phyloP scores from a whole-genome alignment of 2,888 invertebrate species.

The Eurytoma adleriae region DNA sequence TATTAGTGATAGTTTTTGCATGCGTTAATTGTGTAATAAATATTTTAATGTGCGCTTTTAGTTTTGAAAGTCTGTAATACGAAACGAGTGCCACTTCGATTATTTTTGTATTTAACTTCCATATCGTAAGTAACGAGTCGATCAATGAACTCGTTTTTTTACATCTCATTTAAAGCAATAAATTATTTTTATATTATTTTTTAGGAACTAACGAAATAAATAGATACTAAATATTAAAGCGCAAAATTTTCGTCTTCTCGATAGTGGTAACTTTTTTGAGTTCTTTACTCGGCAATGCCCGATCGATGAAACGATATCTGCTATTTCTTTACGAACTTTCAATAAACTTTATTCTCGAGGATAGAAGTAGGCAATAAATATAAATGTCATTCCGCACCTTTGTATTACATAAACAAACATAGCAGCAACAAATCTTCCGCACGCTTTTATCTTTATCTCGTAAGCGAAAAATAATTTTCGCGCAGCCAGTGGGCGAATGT shows the following conservation, averaged over 20 bases:
- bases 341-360: conserved; percentile 27
- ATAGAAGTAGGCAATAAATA: conserved; percentile 45
- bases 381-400: conserved; percentile 50
- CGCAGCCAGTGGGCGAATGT: conserved; percentile 20
- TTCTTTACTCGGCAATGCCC: background rate
- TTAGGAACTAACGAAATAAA: conserved; percentile 3
- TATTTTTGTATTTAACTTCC: conserved; percentile 41
- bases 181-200: conserved; percentile 40
- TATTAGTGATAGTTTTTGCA: background rate
- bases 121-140: conserved; percentile 34
- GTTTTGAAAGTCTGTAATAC: background rate
- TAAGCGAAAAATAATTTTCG: conserved; percentile 16
- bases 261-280: too few relatives aligned
- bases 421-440: conserved; percentile 22
- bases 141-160: conserved; percentile 27
- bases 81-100: conserved; percentile 38
- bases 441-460: conserved; percentile 25
- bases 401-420: conserved; percentile 16
- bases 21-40: background rate
- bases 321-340: conserved; percentile 35
- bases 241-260: too few relatives aligned
- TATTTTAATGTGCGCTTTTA: conserved; percentile 7
- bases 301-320: conserved; percentile 27
- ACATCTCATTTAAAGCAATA: conserved; percentile 47
- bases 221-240: background rate